These are phyloP conservation scores for Mobula birostris DNA, from an alignment of 2,113 vertebrate species.

Conservation along the genomic window DNA sequence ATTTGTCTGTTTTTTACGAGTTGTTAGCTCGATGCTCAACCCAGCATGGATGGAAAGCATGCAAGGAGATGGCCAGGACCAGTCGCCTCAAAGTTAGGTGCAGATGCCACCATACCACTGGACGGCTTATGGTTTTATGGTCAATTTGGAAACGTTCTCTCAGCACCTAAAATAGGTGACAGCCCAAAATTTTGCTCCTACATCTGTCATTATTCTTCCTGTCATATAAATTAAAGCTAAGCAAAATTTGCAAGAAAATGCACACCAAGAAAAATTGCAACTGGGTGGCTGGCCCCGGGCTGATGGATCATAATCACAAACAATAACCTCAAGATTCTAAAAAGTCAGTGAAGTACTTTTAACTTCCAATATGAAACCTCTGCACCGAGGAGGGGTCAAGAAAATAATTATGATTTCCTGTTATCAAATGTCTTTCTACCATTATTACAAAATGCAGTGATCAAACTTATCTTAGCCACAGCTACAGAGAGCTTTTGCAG, in stretches of 20 bases:
- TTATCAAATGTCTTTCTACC: neutral
- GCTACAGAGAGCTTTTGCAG: neutral
- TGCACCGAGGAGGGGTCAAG: neutral
- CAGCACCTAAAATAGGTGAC: neutral
- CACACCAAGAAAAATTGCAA: neutral
- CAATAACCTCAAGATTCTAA: neutral
- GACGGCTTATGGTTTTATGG: too few species aligned
- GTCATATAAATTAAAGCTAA: neutral
- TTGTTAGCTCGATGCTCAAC: too few species aligned
- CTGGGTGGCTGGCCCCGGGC: neutral
- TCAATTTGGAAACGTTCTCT: neutral
- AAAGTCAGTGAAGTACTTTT: neutral
- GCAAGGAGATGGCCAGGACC: too few species aligned
- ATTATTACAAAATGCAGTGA: neutral
- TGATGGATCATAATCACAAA: neutral
- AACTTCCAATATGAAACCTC: neutral
- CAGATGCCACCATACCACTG: too few species aligned
- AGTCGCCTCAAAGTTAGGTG: too few species aligned
- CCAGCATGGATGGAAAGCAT: too few species aligned
- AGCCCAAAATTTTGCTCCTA: neutral
- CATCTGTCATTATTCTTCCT: neutral
- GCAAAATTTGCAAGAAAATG: neutral
- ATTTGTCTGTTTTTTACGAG: too few species aligned
- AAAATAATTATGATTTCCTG: neutral
- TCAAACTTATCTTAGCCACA: neutral